Evolutionary conservation across 2,113 vertebrate species (phyloP).

Genomic region (Pelvicachromis taeniatus): DNA sequence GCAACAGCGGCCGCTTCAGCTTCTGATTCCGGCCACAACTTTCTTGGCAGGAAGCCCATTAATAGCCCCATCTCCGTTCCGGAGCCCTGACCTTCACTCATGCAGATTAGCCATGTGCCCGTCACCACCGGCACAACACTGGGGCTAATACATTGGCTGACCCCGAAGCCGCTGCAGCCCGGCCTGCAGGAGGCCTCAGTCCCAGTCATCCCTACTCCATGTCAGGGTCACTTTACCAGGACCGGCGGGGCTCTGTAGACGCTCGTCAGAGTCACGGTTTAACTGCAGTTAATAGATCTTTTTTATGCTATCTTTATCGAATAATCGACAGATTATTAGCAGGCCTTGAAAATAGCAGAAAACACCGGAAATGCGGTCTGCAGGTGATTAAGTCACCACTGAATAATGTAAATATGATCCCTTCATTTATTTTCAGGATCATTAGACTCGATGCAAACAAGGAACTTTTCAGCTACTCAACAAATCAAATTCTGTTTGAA

Average conservation of each 20-base stretch:
- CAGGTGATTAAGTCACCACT: not conserved
- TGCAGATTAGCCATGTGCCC: constrained; percentile 89
- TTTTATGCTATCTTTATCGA: not conserved
- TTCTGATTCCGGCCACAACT: constrained; percentile 4
- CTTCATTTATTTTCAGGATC: not conserved
- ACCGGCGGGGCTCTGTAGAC: not conserved
- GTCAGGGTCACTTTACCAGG: not conserved
- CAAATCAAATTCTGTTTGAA: not conserved
- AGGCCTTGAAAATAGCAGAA: not conserved
- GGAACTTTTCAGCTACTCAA: not conserved
- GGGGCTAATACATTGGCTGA: constrained; percentile 34
- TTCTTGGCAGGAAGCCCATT: constrained; percentile 75
- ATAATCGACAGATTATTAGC: not conserved
- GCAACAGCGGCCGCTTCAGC: not conserved
- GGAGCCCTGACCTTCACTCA: constrained; percentile 83
- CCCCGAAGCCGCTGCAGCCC: not conserved
- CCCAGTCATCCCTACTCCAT: not conserved
- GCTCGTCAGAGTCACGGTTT: not conserved
- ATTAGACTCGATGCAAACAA: not conserved
- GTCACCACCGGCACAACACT: constrained; percentile 61
- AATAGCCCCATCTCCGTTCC: constrained; percentile 73
- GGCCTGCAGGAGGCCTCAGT: not conserved
- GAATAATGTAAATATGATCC: not conserved
- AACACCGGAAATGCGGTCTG: not conserved
- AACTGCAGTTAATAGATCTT: not conserved